phyloP scores from a whole-genome alignment of 2,113 vertebrate genomes.

The Daubentonia madagascariensis region DNA sequence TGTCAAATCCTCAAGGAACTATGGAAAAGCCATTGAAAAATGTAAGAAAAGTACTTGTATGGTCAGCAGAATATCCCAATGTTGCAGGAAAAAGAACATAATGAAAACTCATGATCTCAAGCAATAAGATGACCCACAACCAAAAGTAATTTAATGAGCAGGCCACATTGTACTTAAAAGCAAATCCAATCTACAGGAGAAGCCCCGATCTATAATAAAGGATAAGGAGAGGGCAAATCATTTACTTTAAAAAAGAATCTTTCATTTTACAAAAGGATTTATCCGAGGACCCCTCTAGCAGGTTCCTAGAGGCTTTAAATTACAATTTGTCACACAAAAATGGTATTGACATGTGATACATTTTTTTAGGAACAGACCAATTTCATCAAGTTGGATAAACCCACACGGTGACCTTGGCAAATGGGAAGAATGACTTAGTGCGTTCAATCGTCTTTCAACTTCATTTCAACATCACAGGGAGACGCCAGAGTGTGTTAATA shows the following conservation, averaged over 20 bases:
- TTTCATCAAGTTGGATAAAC: background rate
- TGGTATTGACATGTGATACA: background rate
- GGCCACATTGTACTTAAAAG: background rate
- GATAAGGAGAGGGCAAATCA: background rate
- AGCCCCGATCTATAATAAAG: background rate
- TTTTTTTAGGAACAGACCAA: background rate
- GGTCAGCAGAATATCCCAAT: background rate
- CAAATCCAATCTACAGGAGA: background rate
- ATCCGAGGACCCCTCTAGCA: background rate
- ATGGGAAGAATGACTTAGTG: background rate
- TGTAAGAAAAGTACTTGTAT: background rate
- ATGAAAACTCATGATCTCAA: background rate
- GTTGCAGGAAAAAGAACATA: background rate
- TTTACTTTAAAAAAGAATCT: background rate
- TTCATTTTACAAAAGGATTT: background rate
- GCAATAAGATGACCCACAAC: background rate
- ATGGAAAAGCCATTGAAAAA: background rate
- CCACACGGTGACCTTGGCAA: background rate
- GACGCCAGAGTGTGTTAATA: background rate
- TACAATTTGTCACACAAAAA: background rate
- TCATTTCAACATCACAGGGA: background rate
- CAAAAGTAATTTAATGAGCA: background rate
- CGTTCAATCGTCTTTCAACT: background rate
- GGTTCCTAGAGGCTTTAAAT: background rate
- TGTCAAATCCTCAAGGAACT: background rate